These are phyloP conservation scores for Polylopha cassiicola DNA, from an alignment of 2,888 invertebrate genomes.

Conservation along the genomic window DNA sequence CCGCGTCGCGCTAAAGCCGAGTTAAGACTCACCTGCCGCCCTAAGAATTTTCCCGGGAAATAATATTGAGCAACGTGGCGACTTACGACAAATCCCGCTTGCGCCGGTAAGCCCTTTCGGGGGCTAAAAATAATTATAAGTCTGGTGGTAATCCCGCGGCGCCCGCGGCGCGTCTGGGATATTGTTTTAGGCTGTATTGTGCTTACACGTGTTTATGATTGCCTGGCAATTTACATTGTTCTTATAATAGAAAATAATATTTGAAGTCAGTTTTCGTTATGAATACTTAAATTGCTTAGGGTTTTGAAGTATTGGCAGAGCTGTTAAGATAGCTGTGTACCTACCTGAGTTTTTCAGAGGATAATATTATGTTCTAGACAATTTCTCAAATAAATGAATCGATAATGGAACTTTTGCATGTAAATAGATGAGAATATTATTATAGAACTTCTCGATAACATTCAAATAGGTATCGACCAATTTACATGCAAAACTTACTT, in stretches of 20 bases:
- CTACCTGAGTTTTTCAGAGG: too few relatives aligned
- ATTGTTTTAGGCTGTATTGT: slow-evolving; percentile 35
- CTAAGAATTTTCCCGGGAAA: slow-evolving; percentile 48
- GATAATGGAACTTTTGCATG: too few relatives aligned
- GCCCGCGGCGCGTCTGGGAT: slow-evolving; percentile 31
- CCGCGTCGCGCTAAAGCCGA: slow-evolving; percentile 44
- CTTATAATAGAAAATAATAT: not conserved
- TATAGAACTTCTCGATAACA: too few relatives aligned
- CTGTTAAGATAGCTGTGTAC: too few relatives aligned
- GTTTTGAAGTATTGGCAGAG: slow-evolving; percentile 5
- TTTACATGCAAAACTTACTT: too few relatives aligned
- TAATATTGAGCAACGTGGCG: slow-evolving; percentile 72
- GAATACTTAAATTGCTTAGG: too few relatives aligned
- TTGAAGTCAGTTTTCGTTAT: too few relatives aligned
- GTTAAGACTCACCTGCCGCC: slow-evolving; percentile 39
- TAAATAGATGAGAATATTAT: too few relatives aligned
- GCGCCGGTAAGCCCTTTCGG: slow-evolving; percentile 64
- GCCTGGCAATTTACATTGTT: slow-evolving; percentile 12
- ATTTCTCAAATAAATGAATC: too few relatives aligned
- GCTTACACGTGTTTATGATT: slow-evolving; percentile 27
- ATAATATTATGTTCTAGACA: too few relatives aligned
- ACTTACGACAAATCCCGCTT: slow-evolving; percentile 64
- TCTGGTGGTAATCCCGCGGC: slow-evolving; percentile 40
- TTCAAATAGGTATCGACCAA: too few relatives aligned
- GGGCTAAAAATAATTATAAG: slow-evolving; percentile 62